phyloP scores from a whole-genome alignment of 2,113 vertebrate genomes.

The Leptodactylus fuscus region DNA sequence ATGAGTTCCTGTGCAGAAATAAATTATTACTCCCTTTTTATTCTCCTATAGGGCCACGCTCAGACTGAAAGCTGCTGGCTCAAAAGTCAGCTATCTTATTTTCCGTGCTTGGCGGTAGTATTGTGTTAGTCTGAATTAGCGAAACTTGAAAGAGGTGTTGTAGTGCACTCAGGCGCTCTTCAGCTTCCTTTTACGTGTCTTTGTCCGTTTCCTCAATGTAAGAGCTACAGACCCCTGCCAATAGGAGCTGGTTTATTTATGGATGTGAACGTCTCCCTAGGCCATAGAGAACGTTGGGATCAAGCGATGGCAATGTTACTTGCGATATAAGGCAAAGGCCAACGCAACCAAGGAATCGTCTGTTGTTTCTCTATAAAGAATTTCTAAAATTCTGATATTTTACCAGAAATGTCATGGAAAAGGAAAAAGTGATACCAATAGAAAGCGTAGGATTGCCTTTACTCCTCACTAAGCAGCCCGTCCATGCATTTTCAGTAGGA shows the following conservation, averaged over 20 bases:
- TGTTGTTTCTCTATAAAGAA: background rate
- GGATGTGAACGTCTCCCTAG: background rate
- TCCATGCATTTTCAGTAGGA: background rate
- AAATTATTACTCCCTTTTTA: slow-evolving; percentile 8
- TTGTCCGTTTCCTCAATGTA: background rate
- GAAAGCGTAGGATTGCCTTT: too few species aligned
- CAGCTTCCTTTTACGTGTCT: background rate
- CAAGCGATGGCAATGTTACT: background rate
- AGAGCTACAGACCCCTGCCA: too few species aligned
- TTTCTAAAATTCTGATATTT: background rate
- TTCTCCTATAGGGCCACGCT: background rate
- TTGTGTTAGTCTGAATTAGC: background rate
- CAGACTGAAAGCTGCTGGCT: background rate
- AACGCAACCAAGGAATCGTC: background rate
- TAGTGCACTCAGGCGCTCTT: background rate
- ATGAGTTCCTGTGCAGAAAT: slow-evolving; percentile 48
- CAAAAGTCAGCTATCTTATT: background rate
- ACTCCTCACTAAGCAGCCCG: too few species aligned
- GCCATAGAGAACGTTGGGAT: background rate
- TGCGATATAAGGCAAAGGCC: background rate
- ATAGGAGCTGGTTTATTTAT: too few species aligned
- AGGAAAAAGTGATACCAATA: background rate
- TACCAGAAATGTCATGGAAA: background rate
- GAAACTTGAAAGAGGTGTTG: background rate
- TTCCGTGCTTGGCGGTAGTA: background rate